Conservation (phyloP, 2,113 vertebrate species). For the Nesospiza acunhae region DNA sequence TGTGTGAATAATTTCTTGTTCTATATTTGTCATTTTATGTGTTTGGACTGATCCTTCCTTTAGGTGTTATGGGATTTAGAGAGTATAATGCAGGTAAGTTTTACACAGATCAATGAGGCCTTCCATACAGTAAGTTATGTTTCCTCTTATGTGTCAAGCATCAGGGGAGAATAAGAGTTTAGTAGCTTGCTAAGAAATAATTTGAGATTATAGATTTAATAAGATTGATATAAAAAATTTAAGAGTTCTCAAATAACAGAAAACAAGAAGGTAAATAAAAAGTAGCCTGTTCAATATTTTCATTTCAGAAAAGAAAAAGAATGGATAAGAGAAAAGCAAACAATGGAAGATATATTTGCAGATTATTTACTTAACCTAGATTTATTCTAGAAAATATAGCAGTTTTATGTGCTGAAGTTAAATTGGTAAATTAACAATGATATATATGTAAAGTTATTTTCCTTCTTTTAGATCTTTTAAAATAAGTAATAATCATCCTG, state of each 20-base stretch:
- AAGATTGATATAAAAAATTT: neutral
- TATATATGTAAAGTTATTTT: neutral
- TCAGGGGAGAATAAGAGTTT: neutral
- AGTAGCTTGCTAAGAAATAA: neutral
- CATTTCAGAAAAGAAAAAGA: neutral
- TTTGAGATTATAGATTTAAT: neutral
- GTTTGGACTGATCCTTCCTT: slow-evolving; percentile 61
- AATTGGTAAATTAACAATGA: neutral
- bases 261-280: neutral
- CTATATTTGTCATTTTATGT: slow-evolving; percentile 59
- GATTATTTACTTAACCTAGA: neutral
- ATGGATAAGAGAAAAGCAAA: neutral
- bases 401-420: neutral
- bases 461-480: neutral
- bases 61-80: slow-evolving; percentile 62
- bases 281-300: neutral
- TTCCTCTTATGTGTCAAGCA: slow-evolving; percentile 9
- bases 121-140: slow-evolving; percentile 46
- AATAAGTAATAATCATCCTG: neutral
- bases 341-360: neutral
- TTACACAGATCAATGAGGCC: slow-evolving; percentile 39
- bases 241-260: neutral
- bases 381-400: neutral
- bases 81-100: slow-evolving; percentile 67
- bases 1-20: slow-evolving; percentile 47